Evolutionary conservation across 2,113 vertebrate species (phyloP), one percentile per base, ranked within the genome.

Genomic region (Gasterosteus aculeatus): DNA sequence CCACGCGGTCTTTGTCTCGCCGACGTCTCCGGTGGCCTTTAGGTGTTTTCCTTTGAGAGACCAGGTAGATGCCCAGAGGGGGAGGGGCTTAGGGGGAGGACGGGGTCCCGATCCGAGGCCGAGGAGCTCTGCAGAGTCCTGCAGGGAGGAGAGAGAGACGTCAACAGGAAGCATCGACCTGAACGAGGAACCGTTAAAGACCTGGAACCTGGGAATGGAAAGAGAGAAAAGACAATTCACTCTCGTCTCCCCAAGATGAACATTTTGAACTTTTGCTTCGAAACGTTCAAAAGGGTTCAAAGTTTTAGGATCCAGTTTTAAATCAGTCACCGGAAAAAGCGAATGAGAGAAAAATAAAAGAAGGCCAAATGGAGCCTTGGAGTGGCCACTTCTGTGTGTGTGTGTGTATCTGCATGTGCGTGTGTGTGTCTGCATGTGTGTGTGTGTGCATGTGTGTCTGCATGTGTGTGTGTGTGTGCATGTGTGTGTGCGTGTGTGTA

Each of bases 401-500:
- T 38, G 35, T 1, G 3, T 29, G 19, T 46, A 1, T 19, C 4
- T n/a, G 7, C 38, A 10, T 35, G 22, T 57, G 51, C 41, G 51
- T 42, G 22, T 42, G 31, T 33, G 16, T 67, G 63, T 57, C 22
- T 31, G 42, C 19, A 42, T 75, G 54, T 51, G 73, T 29, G 29
- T 49, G 54, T 22, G 94, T 75, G 54, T 51, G 73, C 19, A 18
- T 49, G 54, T 22, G 94, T 58, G 7, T 14, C 67, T 69, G 56
- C 56, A 59, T 59, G 95, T 67, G 73, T 75, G 54, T 51, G 73
- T 29, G 29, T 60, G 62, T 75, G 72, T 75, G 54, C 29, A 54
- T 49, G 54, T 22, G 94, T 58, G 7, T 14, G 51, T 69, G 56
- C 56, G 47, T 59, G 95, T 67, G 73, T 75, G 54, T 51, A n/a